A percentile compares a stretch with the other conserved stretches of the same genome.
phyloP scores from a whole-genome alignment of 1,140 invertebrate species.

The Ceratosolen fusciceps region DNA sequence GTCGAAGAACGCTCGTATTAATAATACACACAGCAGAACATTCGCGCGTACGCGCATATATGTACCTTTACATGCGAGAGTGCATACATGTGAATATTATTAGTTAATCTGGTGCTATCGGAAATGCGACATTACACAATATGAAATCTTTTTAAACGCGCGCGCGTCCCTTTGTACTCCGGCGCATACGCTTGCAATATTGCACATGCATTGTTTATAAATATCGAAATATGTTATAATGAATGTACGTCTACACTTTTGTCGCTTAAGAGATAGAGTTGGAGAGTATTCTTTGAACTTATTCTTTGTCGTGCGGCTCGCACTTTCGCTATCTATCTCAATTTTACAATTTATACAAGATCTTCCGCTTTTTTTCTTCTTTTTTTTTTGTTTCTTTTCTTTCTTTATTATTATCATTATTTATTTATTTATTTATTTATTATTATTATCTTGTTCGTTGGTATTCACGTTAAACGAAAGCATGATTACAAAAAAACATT shows the following conservation, averaged over 20 bases:
- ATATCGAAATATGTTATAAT: slow-evolving; percentile 29
- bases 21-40: too few relatives aligned
- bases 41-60: too few relatives aligned
- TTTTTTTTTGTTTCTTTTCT: slow-evolving; percentile 1
- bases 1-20: too few relatives aligned
- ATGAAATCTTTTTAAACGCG: not conserved
- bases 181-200: slow-evolving; percentile 5
- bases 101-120: not conserved
- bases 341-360: slow-evolving; percentile 40
- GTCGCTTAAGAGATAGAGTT: slow-evolving; percentile 35
- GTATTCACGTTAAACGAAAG: slow-evolving; percentile 18
- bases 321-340: slow-evolving; percentile 21
- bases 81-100: not conserved
- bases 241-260: slow-evolving; percentile 21
- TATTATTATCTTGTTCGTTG: slow-evolving; percentile 12
- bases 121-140: not conserved
- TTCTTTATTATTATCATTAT: slow-evolving; percentile 2
- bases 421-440: slow-evolving; percentile 11
- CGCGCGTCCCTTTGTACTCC: not conserved
- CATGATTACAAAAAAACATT: slow-evolving; percentile 32
- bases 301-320: slow-evolving; percentile 11
- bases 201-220: slow-evolving; percentile 36
- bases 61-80: too few relatives aligned
- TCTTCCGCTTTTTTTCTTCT: not conserved
- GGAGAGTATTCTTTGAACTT: slow-evolving; percentile 33